Percentiles rank a stretch among this genome's conserved stretches.
Conservation (phyloP, 2,113 vertebrate genomes). For the Egretta garzetta region DNA sequence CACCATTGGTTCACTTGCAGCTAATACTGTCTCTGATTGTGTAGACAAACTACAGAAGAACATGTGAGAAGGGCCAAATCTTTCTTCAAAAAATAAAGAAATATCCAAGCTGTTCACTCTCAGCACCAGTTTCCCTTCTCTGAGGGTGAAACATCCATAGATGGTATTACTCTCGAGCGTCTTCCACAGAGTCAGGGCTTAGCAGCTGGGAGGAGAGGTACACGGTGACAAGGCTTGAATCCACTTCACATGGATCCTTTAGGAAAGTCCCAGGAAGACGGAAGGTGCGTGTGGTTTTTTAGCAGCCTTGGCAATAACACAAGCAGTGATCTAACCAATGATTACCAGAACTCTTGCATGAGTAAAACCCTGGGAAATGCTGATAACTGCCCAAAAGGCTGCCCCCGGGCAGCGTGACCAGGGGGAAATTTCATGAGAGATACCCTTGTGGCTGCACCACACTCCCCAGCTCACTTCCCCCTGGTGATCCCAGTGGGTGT, state of each 20-base stretch:
- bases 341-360: not conserved
- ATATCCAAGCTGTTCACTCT: not conserved
- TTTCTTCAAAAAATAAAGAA: not conserved
- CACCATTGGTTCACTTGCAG: not conserved
- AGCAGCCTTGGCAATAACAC: not conserved
- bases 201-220: not conserved
- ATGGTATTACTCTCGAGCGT: not conserved
- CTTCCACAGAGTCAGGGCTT: not conserved
- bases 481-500: not conserved
- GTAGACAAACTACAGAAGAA: not conserved
- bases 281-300: not conserved
- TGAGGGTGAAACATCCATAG: not conserved
- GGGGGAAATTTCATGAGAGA: not conserved
- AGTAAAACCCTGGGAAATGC: not conserved
- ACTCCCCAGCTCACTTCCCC: not conserved
- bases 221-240: not conserved
- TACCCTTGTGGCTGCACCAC: not conserved
- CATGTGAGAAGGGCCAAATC: not conserved
- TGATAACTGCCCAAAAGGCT: not conserved
- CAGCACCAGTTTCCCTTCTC: not conserved
- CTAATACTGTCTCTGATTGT: not conserved
- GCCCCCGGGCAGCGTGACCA: not conserved
- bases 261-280: not conserved
- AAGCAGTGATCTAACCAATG: not conserved
- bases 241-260: not conserved